A percentile compares a stretch with the other conserved stretches of the same genome.
Conservation (phyloP, 2,888 invertebrate genomes). For the Serrognathus titanus region DNA sequence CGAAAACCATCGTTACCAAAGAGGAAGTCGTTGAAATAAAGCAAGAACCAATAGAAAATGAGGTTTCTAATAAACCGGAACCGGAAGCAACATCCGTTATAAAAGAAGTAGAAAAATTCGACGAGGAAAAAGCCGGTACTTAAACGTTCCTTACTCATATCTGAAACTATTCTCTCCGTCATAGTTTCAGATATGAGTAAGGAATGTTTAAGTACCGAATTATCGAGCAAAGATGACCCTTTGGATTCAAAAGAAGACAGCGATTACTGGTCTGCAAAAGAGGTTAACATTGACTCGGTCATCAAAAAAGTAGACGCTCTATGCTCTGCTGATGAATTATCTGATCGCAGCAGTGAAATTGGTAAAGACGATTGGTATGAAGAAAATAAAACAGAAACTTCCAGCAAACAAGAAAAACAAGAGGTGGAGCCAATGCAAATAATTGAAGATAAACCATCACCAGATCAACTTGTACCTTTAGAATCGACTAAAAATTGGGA, state of each 20-base stretch:
- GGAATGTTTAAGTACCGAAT: constrained; percentile 42
- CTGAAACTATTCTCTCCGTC: constrained; percentile 39
- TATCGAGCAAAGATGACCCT: constrained; percentile 48
- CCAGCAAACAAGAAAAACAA: constrained; percentile 13
- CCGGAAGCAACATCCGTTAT: constrained; percentile 35
- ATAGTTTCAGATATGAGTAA: constrained; percentile 42
- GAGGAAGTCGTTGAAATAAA: constrained; percentile 28
- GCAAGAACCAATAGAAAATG: constrained; percentile 18
- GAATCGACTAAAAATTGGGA: constrained; percentile 13
- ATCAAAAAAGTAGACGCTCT: constrained; percentile 74
- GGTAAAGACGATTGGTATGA: constrained; percentile 21
- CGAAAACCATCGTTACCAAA: constrained; percentile 31
- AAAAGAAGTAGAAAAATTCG: constrained; percentile 42
- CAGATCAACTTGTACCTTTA: constrained; percentile 13
- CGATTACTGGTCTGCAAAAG: constrained; percentile 76
- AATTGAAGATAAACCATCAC: constrained; percentile 14
- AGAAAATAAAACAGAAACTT: constrained; percentile 7
- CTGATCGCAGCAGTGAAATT: constrained; percentile 40
- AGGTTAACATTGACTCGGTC: constrained; percentile 76
- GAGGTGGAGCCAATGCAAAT: constrained; percentile 7
- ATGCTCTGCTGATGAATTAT: constrained; percentile 53
- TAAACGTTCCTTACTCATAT: constrained; percentile 44
- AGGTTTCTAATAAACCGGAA: constrained; percentile 21
- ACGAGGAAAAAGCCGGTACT: constrained; percentile 43
- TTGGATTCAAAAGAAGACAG: constrained; percentile 62